phyloP scores from a whole-genome alignment of 2,797 vertebrate species.

The Bufotes viridis region DNA sequence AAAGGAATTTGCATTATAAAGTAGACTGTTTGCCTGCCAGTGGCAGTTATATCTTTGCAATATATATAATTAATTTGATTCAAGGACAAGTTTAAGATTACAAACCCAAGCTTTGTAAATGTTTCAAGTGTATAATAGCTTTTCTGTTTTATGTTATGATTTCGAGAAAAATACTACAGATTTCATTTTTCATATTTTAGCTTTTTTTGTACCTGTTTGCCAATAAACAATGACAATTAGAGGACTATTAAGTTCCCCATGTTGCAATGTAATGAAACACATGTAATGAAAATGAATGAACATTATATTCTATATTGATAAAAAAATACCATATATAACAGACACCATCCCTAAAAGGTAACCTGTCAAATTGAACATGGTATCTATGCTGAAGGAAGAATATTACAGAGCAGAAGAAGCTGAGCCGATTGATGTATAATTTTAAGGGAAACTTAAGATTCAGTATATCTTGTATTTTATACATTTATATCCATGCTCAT shows the following conservation, averaged over 20 bases:
- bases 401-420: too few relatives aligned
- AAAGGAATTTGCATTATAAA: conserved; percentile 47
- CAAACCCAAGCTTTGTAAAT: conserved; percentile 11
- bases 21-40: conserved; percentile 6
- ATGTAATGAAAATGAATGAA: too few relatives aligned
- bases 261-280: background rate
- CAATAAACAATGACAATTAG: background rate
- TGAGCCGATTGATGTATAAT: too few relatives aligned
- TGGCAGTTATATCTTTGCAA: conserved; percentile 9
- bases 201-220: background rate
- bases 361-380: too few relatives aligned
- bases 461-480: too few relatives aligned
- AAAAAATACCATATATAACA: too few relatives aligned
- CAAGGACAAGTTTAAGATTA: conserved; percentile 13
- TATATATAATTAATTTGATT: conserved; percentile 34
- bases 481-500: too few relatives aligned
- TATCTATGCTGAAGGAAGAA: too few relatives aligned
- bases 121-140: conserved; percentile 8
- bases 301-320: too few relatives aligned
- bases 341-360: too few relatives aligned
- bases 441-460: too few relatives aligned
- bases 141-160: background rate
- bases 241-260: background rate
- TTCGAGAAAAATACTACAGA: background rate
- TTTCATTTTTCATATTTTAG: background rate